Conservation (phyloP, 2,797 vertebrate species). For the Tachyglossus aculeatus region DNA sequence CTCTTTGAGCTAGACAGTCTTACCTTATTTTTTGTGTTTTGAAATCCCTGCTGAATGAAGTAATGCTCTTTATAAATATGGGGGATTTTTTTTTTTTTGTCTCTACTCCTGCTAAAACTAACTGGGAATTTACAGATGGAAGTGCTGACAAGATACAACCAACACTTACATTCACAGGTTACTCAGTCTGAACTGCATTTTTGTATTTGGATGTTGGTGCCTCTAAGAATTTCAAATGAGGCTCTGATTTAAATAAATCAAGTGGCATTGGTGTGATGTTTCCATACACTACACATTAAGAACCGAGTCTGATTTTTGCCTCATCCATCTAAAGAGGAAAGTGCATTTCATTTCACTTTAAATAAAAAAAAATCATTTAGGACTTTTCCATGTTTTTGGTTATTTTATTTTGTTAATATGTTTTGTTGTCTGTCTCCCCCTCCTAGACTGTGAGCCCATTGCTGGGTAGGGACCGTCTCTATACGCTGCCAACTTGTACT, state of each 20-base stretch:
- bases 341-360: neutral
- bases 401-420: neutral
- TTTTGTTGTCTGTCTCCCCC: too few species aligned
- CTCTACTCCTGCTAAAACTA: neutral
- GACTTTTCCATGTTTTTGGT: neutral
- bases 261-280: neutral
- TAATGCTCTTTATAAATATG: too few species aligned
- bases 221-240: conserved; percentile 18
- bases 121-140: neutral
- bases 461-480: too few species aligned
- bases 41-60: too few species aligned
- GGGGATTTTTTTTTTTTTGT: too few species aligned
- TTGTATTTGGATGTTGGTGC: neutral
- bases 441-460: too few species aligned
- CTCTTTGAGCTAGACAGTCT: too few species aligned
- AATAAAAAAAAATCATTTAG: neutral
- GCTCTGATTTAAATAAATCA: conserved; percentile 18
- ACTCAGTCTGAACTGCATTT: conserved; percentile 15
- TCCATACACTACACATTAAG: conserved; percentile 32
- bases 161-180: neutral
- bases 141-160: neutral
- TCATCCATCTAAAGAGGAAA: neutral
- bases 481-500: too few species aligned
- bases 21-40: too few species aligned
- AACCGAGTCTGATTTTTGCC: conserved; percentile 6